Evolutionary conservation across 2,113 vertebrate species (phyloP), one percentile per base, ranked within the genome.

Genomic region (Piliocolobus tephrosceles): DNA sequence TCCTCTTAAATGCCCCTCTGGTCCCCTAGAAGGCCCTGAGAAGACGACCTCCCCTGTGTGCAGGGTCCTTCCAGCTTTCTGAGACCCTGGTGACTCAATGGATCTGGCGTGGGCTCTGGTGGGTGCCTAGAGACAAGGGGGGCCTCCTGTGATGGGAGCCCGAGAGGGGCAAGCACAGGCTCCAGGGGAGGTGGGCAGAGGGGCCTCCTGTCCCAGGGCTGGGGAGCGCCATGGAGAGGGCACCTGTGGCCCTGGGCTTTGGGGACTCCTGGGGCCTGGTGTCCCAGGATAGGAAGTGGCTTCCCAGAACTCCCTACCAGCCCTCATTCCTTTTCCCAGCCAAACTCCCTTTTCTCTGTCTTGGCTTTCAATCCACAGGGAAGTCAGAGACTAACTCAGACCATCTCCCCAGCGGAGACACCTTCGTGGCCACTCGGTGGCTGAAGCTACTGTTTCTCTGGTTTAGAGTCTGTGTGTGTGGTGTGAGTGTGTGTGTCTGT

Each of bases 351-450:
- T 9, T n/a, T 20, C 9, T 40, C 8, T 1, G 11, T 8, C 22
- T 45, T 5, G 32, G 45, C 32, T 38, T 57, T 40, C 27, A 22
- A 32, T 32, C n/a, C 52, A 35, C 52, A 16, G 10, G 47, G 50
- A 23, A 12, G 47, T 32, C 32, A 23, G 35, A n/a, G 38, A 10
- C 20, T 18, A 55, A 16, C 43, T 72, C 66, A 6, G 35, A 38
- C 13, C 30, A 1, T 13, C 30, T n/a, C 43, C 81, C 25, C 17
- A 45, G 68, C 0, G 27, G 45, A 35, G 43, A 23, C 5, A 11
- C 14, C 38, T 40, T 8, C 0, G 2, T 22, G 40, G 61, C 30
- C 17, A 8, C 83, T 68, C 0, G 1, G 47, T 16, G 25, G n/a
- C 68, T 38, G 68, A 73, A 72, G 50, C 50, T 27, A 18, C 38